Evolutionary conservation across 2,113 vertebrate genomes (phyloP).

Genomic region (Erpornis zantholeuca): DNA sequence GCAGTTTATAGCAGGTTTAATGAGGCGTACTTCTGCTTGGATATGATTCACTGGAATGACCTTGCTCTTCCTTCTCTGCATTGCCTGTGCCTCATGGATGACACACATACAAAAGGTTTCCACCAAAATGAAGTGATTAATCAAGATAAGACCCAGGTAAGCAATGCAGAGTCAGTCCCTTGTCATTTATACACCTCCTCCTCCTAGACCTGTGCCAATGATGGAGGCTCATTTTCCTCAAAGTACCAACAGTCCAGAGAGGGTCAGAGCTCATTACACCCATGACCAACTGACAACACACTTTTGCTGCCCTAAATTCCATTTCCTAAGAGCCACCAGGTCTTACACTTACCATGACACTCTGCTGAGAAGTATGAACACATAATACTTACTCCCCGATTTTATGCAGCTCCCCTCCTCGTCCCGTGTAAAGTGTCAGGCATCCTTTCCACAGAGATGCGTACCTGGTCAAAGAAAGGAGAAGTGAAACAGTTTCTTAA

Average conservation of each 20-base stretch:
- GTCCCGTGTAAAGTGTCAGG: conserved; percentile 94
- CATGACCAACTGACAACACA: not conserved
- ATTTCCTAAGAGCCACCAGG: not conserved
- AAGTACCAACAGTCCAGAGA: conserved; percentile 28
- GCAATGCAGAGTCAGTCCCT: not conserved
- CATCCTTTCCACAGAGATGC: conserved; percentile 98
- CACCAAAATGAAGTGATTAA: not conserved
- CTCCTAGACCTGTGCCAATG: not conserved
- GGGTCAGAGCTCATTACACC: not conserved
- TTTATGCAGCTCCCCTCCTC: conserved; percentile 96
- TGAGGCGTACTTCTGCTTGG: not conserved
- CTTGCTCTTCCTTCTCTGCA: not conserved
- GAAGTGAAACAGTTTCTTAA: not conserved
- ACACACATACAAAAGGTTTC: not conserved
- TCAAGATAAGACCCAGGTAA: not conserved
- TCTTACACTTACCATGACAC: not conserved
- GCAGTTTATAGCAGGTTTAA: not conserved
- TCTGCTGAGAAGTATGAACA: not conserved
- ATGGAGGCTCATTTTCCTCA: conserved; percentile 26
- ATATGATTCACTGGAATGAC: not conserved
- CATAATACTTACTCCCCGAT: conserved; percentile 93
- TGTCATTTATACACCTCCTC: not conserved
- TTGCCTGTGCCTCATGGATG: not conserved
- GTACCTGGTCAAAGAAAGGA: conserved; percentile 75
- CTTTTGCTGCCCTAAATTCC: not conserved